These are phyloP conservation scores for Vulpes vulpes DNA, from an alignment of 2,113 vertebrate genomes.

Conservation along the genomic window DNA sequence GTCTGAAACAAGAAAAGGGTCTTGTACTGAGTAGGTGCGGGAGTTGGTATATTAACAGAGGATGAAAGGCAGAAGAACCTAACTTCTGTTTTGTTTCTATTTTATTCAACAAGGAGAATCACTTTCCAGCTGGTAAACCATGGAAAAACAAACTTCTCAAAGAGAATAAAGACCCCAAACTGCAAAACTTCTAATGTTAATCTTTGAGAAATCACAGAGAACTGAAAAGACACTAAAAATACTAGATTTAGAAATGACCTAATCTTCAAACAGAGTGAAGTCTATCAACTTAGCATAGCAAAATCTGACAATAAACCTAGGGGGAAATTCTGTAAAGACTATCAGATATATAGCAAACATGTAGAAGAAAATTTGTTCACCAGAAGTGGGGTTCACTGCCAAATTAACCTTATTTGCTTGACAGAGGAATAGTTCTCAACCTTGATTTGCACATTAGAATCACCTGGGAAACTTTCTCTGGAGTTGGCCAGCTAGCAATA, in stretches of 20 bases:
- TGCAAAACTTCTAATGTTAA: neutral
- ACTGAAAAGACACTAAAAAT: neutral
- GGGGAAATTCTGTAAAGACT: neutral
- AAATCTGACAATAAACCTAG: conserved; percentile 5
- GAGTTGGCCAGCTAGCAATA: neutral
- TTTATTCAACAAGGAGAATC: conserved; percentile 16
- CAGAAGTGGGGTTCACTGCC: neutral
- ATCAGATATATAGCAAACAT: neutral
- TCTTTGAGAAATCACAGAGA: neutral
- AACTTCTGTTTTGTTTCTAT: conserved; percentile 6
- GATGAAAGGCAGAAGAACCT: neutral
- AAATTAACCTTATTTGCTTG: conserved; percentile 6
- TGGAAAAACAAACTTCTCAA: conserved; percentile 39
- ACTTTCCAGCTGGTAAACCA: neutral
- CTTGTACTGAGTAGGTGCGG: neutral
- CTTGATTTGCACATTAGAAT: neutral
- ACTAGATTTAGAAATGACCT: neutral
- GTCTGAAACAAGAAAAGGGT: conserved; percentile 14
- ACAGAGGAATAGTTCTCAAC: neutral
- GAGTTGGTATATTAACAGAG: neutral
- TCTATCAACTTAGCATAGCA: neutral
- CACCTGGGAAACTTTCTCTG: neutral
- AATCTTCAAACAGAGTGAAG: neutral
- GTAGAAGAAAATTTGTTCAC: neutral
- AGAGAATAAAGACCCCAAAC: conserved; percentile 1